Evolutionary conservation across 2,113 vertebrate genomes (phyloP).

Genomic region (Noctilio leporinus): DNA sequence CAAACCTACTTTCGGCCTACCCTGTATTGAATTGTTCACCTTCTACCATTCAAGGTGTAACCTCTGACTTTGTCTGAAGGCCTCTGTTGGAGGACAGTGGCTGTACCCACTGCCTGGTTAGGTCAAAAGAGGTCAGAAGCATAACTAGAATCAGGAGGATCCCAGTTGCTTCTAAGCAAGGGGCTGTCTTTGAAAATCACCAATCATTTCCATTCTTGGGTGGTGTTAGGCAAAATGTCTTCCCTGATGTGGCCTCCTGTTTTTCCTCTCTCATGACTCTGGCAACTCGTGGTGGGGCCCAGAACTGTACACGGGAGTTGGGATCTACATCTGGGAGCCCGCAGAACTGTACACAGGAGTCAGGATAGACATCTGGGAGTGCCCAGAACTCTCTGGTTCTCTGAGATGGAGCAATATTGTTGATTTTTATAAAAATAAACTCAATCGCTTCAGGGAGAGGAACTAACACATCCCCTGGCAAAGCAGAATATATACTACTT

Average conservation of each 20-base stretch:
- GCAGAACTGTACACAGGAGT: background rate
- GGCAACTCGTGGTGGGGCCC: background rate
- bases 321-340: background rate
- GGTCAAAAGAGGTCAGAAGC: background rate
- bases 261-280: background rate
- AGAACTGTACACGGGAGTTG: background rate
- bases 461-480: background rate
- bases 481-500: background rate
- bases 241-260: background rate
- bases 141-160: background rate
- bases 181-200: background rate
- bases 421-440: conserved; percentile 42
- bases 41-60: conserved; percentile 28
- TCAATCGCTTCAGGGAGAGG: background rate
- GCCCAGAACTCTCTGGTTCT: background rate
- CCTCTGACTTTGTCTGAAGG: background rate
- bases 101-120: background rate
- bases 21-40: conserved; percentile 1
- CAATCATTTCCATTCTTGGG: background rate
- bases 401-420: background rate
- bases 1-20: background rate
- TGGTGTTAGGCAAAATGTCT: background rate
- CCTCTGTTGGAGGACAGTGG: background rate
- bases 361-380: background rate
- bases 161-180: background rate